Evolutionary conservation across 2,797 vertebrate species (phyloP), one percentile per base, ranked within the genome.

Genomic region (Channallabes apus): DNA sequence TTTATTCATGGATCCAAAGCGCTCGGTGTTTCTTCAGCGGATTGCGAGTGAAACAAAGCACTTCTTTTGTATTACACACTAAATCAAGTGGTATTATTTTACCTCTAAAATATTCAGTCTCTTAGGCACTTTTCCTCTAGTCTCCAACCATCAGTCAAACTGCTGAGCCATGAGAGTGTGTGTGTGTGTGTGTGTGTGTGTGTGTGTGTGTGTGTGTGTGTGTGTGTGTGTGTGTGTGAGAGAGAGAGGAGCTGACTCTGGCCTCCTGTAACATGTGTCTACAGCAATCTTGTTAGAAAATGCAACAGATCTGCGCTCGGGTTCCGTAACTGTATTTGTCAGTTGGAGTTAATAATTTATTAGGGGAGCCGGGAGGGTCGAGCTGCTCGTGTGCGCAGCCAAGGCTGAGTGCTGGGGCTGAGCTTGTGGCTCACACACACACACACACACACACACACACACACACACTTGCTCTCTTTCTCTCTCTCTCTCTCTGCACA

Each of bases 41-140:
- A 93, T 93, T 93, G 90, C 59, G 88, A 93, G 91, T 87, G 93
- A 95, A 95, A 94, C 90, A 95, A 94, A 95, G 94, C 94, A 91
- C 88, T 95, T 94, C 93, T 94, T 94, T 94, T 94, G 94, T 95
- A 92, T 94, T 92, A 94, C 97, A 97, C 95, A 96, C 94, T 97
- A 98, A 98, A 98, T 99, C 97, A 98, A 98, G 96, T 96, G 96
- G 96, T 97, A 98, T 98, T 98, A 98, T 98, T 98, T 95, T 95
- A 95, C 93, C 94, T 91, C 97, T 97, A 96, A 98, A 98, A 97
- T 97, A 96, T 97, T 95, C 94, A 95, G 95, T 97, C 97, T 96
- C 97, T 96, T 94, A 97, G 96, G 96, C 97, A 97, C 96, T 97
- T 96, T 97, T 97, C 97, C 96, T 96, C 95, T 94, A 96, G 96